phyloP scores from a whole-genome alignment of 2,797 vertebrate genomes.

The Lepus townsendii region DNA sequence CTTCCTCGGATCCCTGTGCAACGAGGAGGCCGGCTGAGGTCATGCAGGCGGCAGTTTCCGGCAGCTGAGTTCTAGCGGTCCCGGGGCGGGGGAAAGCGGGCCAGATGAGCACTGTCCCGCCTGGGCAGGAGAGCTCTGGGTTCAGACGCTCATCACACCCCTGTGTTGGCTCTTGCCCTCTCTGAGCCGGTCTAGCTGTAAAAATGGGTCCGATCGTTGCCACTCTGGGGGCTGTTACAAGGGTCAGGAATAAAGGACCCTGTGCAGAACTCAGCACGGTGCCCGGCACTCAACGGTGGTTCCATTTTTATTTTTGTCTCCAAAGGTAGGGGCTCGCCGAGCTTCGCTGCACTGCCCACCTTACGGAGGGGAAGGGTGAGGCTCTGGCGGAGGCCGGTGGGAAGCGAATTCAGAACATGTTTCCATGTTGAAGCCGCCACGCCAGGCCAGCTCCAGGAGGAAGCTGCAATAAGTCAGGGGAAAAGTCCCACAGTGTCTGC shows the following conservation, averaged over 20 bases:
- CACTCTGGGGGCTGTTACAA: neutral
- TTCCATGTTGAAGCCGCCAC: neutral
- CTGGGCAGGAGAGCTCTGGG: neutral
- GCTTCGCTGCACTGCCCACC: neutral
- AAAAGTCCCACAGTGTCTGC: slow-evolving; percentile 42
- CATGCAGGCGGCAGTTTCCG: slow-evolving; percentile 6
- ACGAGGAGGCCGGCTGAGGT: slow-evolving; percentile 43
- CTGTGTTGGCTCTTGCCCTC: neutral
- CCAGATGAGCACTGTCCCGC: neutral
- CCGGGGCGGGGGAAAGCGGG: neutral
- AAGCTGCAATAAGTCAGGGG: slow-evolving; percentile 14
- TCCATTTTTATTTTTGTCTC: neutral
- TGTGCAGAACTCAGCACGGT: neutral
- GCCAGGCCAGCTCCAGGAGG: slow-evolving; percentile 16
- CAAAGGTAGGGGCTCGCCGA: neutral
- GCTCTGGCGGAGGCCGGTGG: neutral
- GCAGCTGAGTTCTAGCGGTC: neutral
- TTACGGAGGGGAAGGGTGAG: neutral
- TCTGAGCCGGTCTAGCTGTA: neutral
- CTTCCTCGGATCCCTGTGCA: neutral
- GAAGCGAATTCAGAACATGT: neutral
- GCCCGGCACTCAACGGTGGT: neutral
- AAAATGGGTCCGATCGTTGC: neutral
- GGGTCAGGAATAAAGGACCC: neutral
- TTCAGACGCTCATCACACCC: neutral